A percentile compares a stretch with the other conserved stretches of the same genome.
Conservation (phyloP, 2,797 vertebrate species). For the Alca torda region DNA sequence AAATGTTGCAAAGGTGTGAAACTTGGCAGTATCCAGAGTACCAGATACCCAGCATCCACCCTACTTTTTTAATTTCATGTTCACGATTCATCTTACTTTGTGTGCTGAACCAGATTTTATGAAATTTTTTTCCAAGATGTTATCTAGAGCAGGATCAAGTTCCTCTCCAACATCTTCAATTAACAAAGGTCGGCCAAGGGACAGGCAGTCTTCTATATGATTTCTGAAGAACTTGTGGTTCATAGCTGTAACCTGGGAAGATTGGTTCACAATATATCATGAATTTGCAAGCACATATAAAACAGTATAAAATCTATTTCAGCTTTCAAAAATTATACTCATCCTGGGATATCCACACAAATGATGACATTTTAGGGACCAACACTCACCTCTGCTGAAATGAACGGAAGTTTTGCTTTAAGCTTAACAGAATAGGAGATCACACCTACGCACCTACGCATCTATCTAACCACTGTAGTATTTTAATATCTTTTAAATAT, state of each 20-base stretch:
- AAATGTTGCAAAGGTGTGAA: background rate
- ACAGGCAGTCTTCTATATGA: conserved; percentile 83
- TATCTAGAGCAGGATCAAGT: conserved; percentile 85
- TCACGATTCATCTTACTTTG: conserved; percentile 74
- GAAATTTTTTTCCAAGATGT: conserved; percentile 88
- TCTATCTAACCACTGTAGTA: background rate
- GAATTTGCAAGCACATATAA: background rate
- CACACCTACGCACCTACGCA: background rate
- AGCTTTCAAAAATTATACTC: background rate
- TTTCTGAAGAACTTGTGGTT: conserved; percentile 86
- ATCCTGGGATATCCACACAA: background rate
- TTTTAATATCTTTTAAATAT: background rate
- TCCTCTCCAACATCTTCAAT: conserved; percentile 87
- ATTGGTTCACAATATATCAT: background rate
- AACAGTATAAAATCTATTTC: background rate
- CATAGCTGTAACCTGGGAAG: conserved; percentile 80
- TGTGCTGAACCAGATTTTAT: conserved; percentile 84
- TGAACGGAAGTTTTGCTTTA: background rate
- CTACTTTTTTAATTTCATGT: background rate
- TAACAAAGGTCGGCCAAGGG: conserved; percentile 83
- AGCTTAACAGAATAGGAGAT: background rate
- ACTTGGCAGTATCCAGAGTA: background rate
- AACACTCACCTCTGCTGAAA: background rate
- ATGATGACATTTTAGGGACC: background rate
- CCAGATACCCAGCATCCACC: background rate